Evolutionary conservation across 1,140 invertebrate genomes (phyloP).

Genomic region (Drosophila grimshawi): DNA sequence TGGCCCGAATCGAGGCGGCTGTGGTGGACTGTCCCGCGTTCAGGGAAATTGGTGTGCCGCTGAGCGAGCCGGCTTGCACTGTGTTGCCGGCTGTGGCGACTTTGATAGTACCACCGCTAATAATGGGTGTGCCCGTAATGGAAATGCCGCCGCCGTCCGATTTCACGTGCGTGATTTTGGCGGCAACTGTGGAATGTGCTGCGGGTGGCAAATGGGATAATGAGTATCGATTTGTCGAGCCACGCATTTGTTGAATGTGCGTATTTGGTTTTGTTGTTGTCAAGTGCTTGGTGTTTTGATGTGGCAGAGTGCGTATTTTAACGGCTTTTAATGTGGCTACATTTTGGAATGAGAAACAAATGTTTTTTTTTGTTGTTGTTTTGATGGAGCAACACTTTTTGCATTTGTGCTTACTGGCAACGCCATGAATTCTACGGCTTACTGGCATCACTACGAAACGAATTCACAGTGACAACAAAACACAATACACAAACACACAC

Average conservation of each 20-base stretch:
- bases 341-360: constrained; percentile 26
- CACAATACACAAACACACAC: constrained; percentile 31
- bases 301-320: constrained; percentile 72
- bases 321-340: constrained; percentile 70
- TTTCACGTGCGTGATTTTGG: constrained; percentile 80
- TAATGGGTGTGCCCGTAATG: constrained; percentile 65
- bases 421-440: constrained; percentile 5
- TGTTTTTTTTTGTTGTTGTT: neutral
- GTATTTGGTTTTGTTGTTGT: constrained; percentile 49
- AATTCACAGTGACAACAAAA: constrained; percentile 74
- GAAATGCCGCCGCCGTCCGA: constrained; percentile 67
- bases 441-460: constrained; percentile 58
- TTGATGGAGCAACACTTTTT: constrained; percentile 9
- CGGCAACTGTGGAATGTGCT: constrained; percentile 73
- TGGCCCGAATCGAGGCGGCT: constrained; percentile 73
- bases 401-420: constrained; percentile 26
- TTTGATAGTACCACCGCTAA: constrained; percentile 75
- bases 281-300: constrained; percentile 47
- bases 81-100: constrained; percentile 63
- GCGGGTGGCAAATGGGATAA: constrained; percentile 70
- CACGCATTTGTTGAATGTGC: constrained; percentile 68
- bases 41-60: constrained; percentile 67
- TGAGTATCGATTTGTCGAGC: constrained; percentile 75
- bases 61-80: constrained; percentile 53
- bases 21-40: constrained; percentile 66